phyloP scores from a whole-genome alignment of 1,140 invertebrate genomes.

The Drosophila quadrilineata region DNA sequence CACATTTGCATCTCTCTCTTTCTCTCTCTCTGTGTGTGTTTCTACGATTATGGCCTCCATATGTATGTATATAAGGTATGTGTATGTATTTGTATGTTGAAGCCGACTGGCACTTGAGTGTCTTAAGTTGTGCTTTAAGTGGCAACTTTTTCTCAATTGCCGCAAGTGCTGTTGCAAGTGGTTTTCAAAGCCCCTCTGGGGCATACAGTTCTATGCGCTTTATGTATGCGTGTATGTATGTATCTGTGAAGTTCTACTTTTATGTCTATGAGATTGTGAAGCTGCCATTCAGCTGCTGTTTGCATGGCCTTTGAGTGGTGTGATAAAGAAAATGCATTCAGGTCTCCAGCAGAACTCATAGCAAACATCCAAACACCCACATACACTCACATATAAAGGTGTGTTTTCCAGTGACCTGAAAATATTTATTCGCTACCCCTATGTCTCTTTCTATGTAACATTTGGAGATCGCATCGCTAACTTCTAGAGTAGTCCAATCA shows the following conservation, averaged over 20 bases:
- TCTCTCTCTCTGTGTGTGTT: background rate
- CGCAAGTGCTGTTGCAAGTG: constrained; percentile 60
- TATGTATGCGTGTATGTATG: background rate
- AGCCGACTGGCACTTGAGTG: constrained; percentile 57
- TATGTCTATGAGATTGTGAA: background rate
- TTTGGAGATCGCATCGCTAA: too few species aligned
- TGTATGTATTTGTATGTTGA: constrained; percentile 50
- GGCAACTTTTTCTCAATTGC: constrained; percentile 68
- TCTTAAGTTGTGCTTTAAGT: constrained; percentile 74
- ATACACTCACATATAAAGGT: too few species aligned
- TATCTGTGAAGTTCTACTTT: background rate
- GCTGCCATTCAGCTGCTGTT: background rate
- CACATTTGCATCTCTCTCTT: background rate
- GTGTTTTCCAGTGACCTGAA: constrained; percentile 68
- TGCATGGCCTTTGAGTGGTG: constrained; percentile 21
- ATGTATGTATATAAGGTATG: too few species aligned
- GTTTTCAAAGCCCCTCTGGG: constrained; percentile 38
- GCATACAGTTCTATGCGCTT: constrained; percentile 20
- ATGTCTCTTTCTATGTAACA: too few species aligned
- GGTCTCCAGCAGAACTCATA: constrained; percentile 38
- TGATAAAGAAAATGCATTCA: constrained; percentile 57
- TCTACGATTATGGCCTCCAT: too few species aligned
- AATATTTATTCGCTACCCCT: too few species aligned
- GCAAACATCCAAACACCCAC: constrained; percentile 14
- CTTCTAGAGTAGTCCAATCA: too few species aligned